A percentile compares a stretch with the other conserved stretches of the same genome.
These are phyloP conservation scores for Sminthurinus signatus DNA, from an alignment of 1,140 invertebrate genomes.

Conservation along the genomic window DNA sequence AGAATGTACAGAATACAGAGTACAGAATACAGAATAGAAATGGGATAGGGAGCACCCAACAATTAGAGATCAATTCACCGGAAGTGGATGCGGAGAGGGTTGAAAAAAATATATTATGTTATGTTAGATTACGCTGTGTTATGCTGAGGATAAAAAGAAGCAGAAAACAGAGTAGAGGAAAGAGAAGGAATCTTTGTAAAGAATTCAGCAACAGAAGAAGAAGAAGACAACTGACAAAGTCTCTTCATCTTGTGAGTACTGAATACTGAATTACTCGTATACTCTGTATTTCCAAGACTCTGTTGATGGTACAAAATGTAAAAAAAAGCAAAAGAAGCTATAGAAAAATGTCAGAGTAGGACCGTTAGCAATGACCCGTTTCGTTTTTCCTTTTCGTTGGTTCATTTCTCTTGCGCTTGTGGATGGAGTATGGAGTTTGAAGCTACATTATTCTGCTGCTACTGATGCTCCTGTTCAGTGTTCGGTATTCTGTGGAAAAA, in stretches of 20 bases:
- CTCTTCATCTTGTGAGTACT: not conserved
- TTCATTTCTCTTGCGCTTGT: too few relatives aligned
- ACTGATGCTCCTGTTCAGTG: too few relatives aligned
- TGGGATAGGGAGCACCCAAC: constrained; percentile 22
- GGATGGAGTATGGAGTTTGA: too few relatives aligned
- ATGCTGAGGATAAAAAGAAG: not conserved
- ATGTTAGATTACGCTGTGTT: not conserved
- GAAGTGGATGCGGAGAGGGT: constrained; percentile 18
- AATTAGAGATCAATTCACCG: constrained; percentile 35
- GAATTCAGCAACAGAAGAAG: too few relatives aligned
- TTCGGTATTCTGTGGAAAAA: not conserved
- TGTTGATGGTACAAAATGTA: not conserved
- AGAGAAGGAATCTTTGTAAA: not conserved
- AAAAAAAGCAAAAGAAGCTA: not conserved
- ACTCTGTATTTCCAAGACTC: not conserved
- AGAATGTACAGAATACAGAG: too few relatives aligned
- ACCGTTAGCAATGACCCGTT: constrained; percentile 3
- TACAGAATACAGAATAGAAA: not conserved
- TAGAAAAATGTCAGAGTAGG: constrained; percentile 1
- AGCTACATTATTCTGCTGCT: too few relatives aligned
- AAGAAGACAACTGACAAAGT: too few relatives aligned
- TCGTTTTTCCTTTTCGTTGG: not conserved
- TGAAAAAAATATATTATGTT: constrained; percentile 5
- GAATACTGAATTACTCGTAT: not conserved
- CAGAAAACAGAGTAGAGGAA: not conserved